These are phyloP conservation scores for Sapayoa aenigma DNA, from an alignment of 2,113 vertebrate genomes.

Conservation along the genomic window DNA sequence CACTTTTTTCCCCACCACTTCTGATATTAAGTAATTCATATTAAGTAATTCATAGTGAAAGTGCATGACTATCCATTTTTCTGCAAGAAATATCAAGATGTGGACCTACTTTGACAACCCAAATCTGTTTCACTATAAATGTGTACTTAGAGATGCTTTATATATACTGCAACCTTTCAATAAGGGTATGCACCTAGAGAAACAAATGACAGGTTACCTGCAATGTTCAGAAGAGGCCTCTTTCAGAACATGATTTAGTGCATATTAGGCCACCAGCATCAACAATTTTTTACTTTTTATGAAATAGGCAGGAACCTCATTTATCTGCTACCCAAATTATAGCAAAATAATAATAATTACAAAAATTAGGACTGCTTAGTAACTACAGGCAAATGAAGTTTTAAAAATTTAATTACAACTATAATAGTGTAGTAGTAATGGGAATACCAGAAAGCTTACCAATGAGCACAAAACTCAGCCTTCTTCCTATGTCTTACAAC, in stretches of 20 bases:
- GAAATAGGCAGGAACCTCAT: neutral
- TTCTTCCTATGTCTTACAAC: neutral
- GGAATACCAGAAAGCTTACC: neutral
- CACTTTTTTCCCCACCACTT: rapidly evolving
- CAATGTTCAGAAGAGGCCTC: neutral
- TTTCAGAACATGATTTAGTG: neutral
- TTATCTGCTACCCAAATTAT: neutral
- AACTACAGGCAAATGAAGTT: neutral
- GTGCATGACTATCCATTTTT: neutral
- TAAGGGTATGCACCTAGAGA: neutral
- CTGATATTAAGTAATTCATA: neutral
- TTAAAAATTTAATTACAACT: slow-evolving; percentile 22
- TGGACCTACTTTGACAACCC: neutral
- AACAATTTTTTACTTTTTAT: neutral
- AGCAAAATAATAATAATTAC: neutral
- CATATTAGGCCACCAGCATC: neutral
- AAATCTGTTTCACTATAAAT: neutral
- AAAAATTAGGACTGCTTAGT: neutral
- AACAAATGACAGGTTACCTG: neutral
- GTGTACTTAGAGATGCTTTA: neutral
- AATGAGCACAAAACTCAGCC: neutral
- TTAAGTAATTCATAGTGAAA: neutral
- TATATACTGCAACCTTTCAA: neutral
- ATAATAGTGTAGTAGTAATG: neutral
- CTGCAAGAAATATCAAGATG: neutral